Percentiles rank a stretch among this genome's conserved stretches.
phyloP scores from a whole-genome alignment of 1,140 invertebrate genomes.

The Odontomachus brunneus region DNA sequence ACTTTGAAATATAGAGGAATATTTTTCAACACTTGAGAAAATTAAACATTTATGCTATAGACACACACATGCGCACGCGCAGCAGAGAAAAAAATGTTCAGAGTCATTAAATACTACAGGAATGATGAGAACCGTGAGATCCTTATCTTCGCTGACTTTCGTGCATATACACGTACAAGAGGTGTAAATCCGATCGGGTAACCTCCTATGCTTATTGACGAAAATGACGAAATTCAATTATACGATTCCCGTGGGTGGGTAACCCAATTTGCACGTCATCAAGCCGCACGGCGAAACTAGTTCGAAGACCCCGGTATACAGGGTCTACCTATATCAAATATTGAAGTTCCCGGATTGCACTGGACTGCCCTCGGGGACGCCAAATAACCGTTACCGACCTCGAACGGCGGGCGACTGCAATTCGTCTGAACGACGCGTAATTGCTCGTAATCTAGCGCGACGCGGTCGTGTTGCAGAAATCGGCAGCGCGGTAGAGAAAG shows the following conservation, averaged over 20 bases:
- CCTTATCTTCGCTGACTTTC: too few species aligned
- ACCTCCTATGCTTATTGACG: too few species aligned
- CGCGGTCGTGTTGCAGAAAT: conserved; percentile 37
- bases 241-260: conserved; percentile 66
- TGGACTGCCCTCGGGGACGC: conserved; percentile 64
- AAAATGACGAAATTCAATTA: conserved; percentile 72
- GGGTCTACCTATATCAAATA: conserved; percentile 73
- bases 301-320: conserved; percentile 62
- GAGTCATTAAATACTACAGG: too few species aligned
- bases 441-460: conserved; percentile 58
- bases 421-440: conserved; percentile 48
- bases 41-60: too few species aligned
- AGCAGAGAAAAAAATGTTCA: too few species aligned
- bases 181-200: too few species aligned
- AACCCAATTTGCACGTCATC: conserved; percentile 74
- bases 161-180: too few species aligned
- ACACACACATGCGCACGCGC: too few species aligned
- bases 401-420: conserved; percentile 43
- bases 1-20: too few species aligned
- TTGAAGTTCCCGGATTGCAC: conserved; percentile 73
- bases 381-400: conserved; percentile 65
- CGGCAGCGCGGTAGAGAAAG: not conserved
- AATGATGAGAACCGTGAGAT: too few species aligned
- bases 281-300: conserved; percentile 68
- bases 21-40: too few species aligned